A percentile compares a stretch with the other conserved stretches of the same genome.
Conservation (phyloP, 2,113 vertebrate genomes). For the Hyperopisus bebe region DNA sequence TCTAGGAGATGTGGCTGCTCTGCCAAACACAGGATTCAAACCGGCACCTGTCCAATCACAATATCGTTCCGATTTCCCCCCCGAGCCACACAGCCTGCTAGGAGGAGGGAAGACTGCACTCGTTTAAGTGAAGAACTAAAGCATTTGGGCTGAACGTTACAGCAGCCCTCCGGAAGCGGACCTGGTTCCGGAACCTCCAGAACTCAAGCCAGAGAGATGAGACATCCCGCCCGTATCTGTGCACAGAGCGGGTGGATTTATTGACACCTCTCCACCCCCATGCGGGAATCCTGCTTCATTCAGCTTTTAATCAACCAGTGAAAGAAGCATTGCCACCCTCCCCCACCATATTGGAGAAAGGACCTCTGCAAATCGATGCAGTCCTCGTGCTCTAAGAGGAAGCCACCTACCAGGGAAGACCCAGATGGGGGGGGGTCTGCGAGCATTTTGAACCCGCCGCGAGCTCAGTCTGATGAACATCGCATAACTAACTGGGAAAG, state of each 20-base stretch:
- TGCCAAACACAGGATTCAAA: neutral
- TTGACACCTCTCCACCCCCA: neutral
- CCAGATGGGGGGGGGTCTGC: neutral
- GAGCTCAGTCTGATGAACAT: neutral
- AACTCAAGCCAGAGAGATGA: neutral
- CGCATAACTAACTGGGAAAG: neutral
- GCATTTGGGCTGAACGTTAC: neutral
- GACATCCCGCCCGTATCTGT: neutral
- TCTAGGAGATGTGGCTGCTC: neutral
- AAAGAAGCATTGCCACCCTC: neutral
- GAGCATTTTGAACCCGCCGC: neutral
- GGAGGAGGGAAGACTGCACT: neutral
- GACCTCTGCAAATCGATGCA: neutral
- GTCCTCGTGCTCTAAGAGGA: neutral
- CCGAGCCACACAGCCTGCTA: neutral
- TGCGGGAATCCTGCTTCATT: neutral
- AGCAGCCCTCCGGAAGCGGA: neutral
- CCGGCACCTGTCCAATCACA: neutral
- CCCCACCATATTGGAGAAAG: neutral
- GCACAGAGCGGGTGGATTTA: neutral
- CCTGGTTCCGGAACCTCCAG: neutral
- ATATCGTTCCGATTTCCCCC: neutral
- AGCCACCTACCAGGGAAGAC: neutral
- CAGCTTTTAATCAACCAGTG: neutral
- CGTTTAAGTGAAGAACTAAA: neutral